Evolutionary conservation across 2,113 vertebrate species (phyloP), one percentile per base, ranked within the genome.

Genomic region (Nettapus auritus): DNA sequence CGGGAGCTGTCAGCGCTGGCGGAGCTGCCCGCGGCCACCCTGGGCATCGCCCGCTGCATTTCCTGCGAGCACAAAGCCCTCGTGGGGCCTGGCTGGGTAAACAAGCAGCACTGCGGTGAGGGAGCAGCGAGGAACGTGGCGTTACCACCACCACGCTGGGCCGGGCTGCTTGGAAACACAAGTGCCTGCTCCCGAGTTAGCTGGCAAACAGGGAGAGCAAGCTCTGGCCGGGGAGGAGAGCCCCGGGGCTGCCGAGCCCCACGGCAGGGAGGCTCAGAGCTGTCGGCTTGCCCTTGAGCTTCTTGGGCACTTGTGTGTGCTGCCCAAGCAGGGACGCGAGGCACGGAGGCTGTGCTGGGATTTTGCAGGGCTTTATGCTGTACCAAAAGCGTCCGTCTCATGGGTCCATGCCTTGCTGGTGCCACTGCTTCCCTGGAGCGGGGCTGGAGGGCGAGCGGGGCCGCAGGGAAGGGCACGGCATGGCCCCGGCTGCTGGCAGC

Each of bases 261-360:
- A 12, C 16, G 12, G 48, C 25, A 20, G 60, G 56, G 34, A 62
- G 20, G 8, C 36, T 55, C 55, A 29, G 74, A 60, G 53, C 46
- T n/a, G 18, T 19, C 3, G 5, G 33, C 31, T 73, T 2, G 1
- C 52, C 8, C 38, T 80, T 88, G 66, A 52, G 10, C 4, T 0
- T 34, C 46, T 29, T 46, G 0, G 5, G n/a, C 34, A 4, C 6
- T 1, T 73, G 86, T 11, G 8, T 2, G 6, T 78, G 46, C 33
- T 55, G 22, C 22, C 8, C 0, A 0, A 33, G 53, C 0, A 2
- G 21, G 52, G 11, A 16, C 2, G 0, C 12, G 36, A 66, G 44
- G 75, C 2, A 1, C 8, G 26, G 60, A 46, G 62, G 55, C 69
- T 3, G 0, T n/a, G 64, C 59, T 48, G 55, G 50, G 38, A 2